Base-by-base conservation (phyloP, 2,888 invertebrate species). In the Lasioglossum figueresi region DNA sequence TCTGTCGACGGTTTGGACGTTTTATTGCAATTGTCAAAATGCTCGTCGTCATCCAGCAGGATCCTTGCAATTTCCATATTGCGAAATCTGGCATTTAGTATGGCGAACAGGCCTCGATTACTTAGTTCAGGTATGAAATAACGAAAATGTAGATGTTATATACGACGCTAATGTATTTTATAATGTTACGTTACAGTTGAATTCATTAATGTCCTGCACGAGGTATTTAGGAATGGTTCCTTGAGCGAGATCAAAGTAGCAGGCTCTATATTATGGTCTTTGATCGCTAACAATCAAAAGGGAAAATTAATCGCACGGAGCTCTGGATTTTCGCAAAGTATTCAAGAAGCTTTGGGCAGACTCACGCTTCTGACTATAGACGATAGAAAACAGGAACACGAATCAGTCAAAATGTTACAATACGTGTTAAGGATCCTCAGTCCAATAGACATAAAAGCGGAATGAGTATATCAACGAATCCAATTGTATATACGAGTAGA, bases 251-350 rank as follows among this genome's bases (percentile, higher is more conserved):
- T 96, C 84, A 95, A 95, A 83, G 93, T 95, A 31, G 95, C 95
- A 1, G 92, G 96, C 91, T 92, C 96, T 27, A 96, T 97, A 4
- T 95, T 97, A 0, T 97, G 97, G 97, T 96, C 97, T 0, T 91
- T 97, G 72, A 96, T 96, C 10, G 96, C 97, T 12, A 97, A 97
- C 92, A 97, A 96, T 92, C 97, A 97, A 89, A 96, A 96, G 95
- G 97, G 96, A 86, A 96, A 96, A 93, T 92, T 96, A 52, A 94
- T 95, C n/a, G 94, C 96, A 23, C 95, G 96, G 85, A 95, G 95
- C 72, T 95, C 95, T 4, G 95, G 96, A 37, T 93, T 96, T 66
- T 95, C 96, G 70, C 91, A 92, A 10, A 95, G 95, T 86, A 93
- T 96, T 63, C 95, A 95, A 83, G 95, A 96, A 81, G 93, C 95